These are phyloP conservation scores for Geophilus truncorum DNA, from an alignment of 2,888 invertebrate genomes.

Conservation along the genomic window DNA sequence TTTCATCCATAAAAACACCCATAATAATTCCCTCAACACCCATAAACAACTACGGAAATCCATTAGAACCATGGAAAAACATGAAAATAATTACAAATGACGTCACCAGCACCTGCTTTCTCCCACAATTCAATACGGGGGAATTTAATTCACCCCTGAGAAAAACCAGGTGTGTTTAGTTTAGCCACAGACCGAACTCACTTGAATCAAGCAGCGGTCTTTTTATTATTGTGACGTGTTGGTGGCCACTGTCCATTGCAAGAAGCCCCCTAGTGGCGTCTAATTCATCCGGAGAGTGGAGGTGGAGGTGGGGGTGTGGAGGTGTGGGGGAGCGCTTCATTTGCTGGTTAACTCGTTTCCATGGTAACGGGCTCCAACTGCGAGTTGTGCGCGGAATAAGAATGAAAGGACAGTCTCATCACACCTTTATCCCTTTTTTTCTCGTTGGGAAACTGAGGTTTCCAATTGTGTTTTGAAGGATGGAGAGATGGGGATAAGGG, in stretches of 20 bases:
- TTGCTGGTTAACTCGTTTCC: constrained; percentile 20
- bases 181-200: background rate
- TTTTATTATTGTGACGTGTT: background rate
- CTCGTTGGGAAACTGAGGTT: background rate
- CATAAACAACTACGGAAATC: too few species aligned
- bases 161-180: background rate
- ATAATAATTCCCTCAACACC: too few species aligned
- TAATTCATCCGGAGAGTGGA: background rate
- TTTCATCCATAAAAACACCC: too few species aligned
- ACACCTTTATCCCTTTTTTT: background rate
- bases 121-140: background rate
- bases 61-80: too few species aligned
- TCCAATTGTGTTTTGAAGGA: too few species aligned
- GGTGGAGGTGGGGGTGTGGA: background rate
- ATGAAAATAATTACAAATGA: too few species aligned
- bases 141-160: background rate
- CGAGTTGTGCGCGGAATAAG: background rate
- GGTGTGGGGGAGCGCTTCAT: background rate
- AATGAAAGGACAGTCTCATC: background rate
- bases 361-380: constrained; percentile 1
- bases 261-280: background rate
- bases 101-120: background rate
- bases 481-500: too few species aligned
- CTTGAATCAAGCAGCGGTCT: background rate
- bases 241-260: background rate